Evolutionary conservation across 2,113 vertebrate genomes (phyloP), one percentile per base, ranked within the genome.

Genomic region (Pomatostomus ruficeps): DNA sequence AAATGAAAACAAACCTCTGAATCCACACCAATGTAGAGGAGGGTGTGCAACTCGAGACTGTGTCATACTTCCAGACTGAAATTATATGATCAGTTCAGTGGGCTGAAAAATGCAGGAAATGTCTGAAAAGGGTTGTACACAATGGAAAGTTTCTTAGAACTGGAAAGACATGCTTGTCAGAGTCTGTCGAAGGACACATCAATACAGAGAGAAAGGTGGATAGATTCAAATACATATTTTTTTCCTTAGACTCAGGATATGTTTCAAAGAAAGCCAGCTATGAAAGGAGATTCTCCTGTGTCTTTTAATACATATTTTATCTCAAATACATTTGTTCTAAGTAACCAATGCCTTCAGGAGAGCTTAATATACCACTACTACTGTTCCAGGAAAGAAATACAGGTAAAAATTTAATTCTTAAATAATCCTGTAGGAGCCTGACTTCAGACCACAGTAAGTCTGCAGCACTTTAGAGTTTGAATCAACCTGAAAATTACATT

Each of bases 61-160:
- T 1, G 2, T 65, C 40, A 61, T 45, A 10, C 28, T 76, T 79
- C 11, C 38, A 90, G 29, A 26, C 5, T 63, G 38, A 88, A 93
- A 58, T 23, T 1, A 45, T 36, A 66, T 12, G 4, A 54, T 15
- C 16, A 13, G 24, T 57, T 87, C 54, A 84, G 18, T 21, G 85
- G 40, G 20, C 22, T 93, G 38, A 92, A 85, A 92, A 88, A 63
- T 21, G n/a, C 22, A 48, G 43, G 28, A 70, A 83, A 73, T 51
- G 2, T 73, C 48, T 80, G 55, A 45, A 91, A 82, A 90, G 12
- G 7, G 10, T 49, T 68, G 26, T 35, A 35, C 11, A 25, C 14
- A 70, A 33, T 29, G 24, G 24, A 35, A 85, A 57, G 11, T 81
- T 72, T 89, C 65, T 75, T 43, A 65, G 61, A 67, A 84, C 13